Percentiles rank a stretch among this genome's conserved stretches.
Conservation (phyloP, 2,113 vertebrate species). For the Pedetes capensis region DNA sequence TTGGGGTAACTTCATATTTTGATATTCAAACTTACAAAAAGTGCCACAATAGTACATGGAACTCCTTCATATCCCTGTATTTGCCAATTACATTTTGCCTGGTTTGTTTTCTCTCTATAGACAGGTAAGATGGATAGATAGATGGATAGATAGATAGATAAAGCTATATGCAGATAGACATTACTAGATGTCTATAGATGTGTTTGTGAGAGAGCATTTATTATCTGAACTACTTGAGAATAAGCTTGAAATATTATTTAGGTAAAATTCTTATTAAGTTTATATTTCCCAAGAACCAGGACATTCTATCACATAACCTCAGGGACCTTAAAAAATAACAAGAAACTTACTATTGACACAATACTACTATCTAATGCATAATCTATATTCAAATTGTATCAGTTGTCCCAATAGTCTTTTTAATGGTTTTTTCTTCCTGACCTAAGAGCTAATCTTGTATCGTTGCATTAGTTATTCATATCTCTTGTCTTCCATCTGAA, state of each 20-base stretch:
- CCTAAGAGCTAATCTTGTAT: neutral
- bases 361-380: neutral
- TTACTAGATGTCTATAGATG: neutral
- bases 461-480: neutral
- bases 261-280: neutral
- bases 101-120: neutral
- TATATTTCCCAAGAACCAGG: neutral
- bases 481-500: neutral
- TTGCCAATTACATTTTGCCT: neutral
- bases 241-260: neutral
- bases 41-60: neutral
- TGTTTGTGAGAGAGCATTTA: neutral
- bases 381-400: neutral
- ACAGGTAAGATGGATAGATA: neutral
- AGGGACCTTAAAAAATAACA: neutral
- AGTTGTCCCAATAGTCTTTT: neutral
- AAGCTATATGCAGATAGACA: neutral
- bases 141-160: neutral
- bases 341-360: neutral
- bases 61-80: neutral
- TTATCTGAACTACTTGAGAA: neutral
- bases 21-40: neutral
- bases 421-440: neutral
- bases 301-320: neutral
- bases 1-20: neutral